A percentile compares a stretch with the other conserved stretches of the same genome.
These are phyloP conservation scores for Ricordea florida DNA, from an alignment of 92 coral and sea anemone genomes.

Conservation along the genomic window DNA sequence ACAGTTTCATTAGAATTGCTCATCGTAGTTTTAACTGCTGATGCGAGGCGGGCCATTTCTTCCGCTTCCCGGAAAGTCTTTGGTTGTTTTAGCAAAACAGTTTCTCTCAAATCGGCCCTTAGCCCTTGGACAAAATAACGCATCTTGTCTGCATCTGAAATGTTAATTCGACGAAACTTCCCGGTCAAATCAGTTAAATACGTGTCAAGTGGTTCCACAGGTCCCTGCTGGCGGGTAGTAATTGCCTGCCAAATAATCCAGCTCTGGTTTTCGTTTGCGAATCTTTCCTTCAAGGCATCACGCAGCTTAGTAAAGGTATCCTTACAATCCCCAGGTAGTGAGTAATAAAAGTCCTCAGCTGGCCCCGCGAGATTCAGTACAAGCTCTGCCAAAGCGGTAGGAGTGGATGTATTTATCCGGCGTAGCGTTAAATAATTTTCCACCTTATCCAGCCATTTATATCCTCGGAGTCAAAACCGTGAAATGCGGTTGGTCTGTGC, in stretches of 20 bases:
- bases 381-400: background rate
- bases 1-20: background rate
- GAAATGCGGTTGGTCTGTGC: background rate
- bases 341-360: background rate
- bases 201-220: background rate
- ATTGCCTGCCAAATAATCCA: slow-evolving; percentile 1
- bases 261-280: no score
- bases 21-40: background rate
- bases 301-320: background rate
- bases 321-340: background rate
- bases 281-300: background rate
- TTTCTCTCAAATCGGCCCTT: background rate
- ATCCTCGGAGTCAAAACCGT: background rate
- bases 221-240: background rate
- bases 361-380: background rate
- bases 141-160: slow-evolving; percentile 9
- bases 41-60: slow-evolving; percentile 1
- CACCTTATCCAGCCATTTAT: background rate
- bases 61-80: background rate
- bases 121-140: slow-evolving; percentile 19
- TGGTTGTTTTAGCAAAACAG: background rate
- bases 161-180: background rate
- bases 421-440: background rate
- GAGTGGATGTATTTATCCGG: background rate
- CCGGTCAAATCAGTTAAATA: background rate